These are phyloP conservation scores for human DNA, from an alignment of 2,113 vertebrate genomes.

Conservation along the genomic window DNA sequence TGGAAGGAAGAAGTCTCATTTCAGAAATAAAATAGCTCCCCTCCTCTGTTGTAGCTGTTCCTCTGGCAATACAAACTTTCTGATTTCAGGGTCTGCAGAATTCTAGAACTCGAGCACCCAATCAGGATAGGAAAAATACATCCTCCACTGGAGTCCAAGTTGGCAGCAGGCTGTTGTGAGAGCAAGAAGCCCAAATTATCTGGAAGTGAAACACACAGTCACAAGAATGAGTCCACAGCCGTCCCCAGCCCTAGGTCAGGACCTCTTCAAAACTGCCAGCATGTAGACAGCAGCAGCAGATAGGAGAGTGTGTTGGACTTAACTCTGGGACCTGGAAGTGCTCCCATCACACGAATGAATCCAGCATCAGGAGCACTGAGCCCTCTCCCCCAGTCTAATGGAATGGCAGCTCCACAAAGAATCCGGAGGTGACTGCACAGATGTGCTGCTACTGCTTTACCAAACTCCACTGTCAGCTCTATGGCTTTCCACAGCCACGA, in stretches of 20 bases:
- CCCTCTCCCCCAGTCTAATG: slow-evolving; percentile 87
- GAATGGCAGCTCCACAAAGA: slow-evolving; percentile 88
- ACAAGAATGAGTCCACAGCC: slow-evolving; percentile 86
- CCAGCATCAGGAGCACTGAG: slow-evolving; percentile 88
- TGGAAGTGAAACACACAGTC: slow-evolving; percentile 86
- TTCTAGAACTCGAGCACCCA: slow-evolving; percentile 82
- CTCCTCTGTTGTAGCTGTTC: slow-evolving; percentile 65
- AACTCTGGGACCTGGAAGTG: slow-evolving; percentile 87
- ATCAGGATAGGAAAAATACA: slow-evolving; percentile 92
- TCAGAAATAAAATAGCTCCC: slow-evolving; percentile 77
- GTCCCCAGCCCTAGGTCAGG: slow-evolving; percentile 87
- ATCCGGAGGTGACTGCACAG: slow-evolving; percentile 90
- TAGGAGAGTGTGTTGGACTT: slow-evolving; percentile 88
- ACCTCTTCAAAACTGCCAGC: slow-evolving; percentile 91
- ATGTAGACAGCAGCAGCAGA: slow-evolving; percentile 87
- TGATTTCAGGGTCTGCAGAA: slow-evolving; percentile 82
- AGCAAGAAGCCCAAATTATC: slow-evolving; percentile 91
- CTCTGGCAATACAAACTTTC: slow-evolving; percentile 72
- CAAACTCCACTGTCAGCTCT: slow-evolving; percentile 91
- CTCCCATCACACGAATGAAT: slow-evolving; percentile 88
- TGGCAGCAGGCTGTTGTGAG: slow-evolving; percentile 91
- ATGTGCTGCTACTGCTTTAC: slow-evolving; percentile 93
- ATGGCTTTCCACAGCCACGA: slow-evolving; percentile 89
- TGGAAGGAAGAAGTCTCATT: slow-evolving; percentile 77
- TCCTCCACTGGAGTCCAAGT: slow-evolving; percentile 90